Base-by-base conservation (phyloP, 2,797 vertebrate genomes). In the Orientallactaga sibirica region DNA sequence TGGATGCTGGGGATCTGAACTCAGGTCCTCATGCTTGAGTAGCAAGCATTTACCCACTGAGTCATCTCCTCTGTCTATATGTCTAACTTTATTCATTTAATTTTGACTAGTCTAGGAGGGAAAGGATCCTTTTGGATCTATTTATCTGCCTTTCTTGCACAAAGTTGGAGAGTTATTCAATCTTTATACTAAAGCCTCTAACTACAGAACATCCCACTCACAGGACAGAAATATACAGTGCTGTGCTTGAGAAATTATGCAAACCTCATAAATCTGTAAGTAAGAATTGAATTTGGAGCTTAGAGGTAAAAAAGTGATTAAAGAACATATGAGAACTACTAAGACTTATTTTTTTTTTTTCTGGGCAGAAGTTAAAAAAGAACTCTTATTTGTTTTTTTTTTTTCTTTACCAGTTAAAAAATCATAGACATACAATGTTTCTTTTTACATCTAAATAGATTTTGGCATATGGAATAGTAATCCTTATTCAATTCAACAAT, bases 401-500 rank as follows among this genome's bases (percentile, higher is more conserved):
- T 37, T 37, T 37, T 37, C 94, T 91, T 29, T 70, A 68, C 37
- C 33, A 81, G 43, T 67, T 87, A 84, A 79, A 91, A 96, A 89
- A 55, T 25, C 29, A 96, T 91, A 87, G 73, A 92, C 91, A 89
- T 66, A 70, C 68, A 80, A 83, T 86, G 58, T 88, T 94, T 58
- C 68, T 80, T 87, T 94, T 90, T 78, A 16, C 76, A 86, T 94
- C 95, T 94, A 88, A 91, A 62, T 83, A 90, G 58, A 62, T 88
- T 94, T 94, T 88, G 68, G 58, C 58, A 84, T 77, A 74, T 66
- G 18, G 68, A 70, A n/a, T 68, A 93, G 33, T 80, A 93, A 95
- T 62, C 88, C 52, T 94, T 96, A 78, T 88, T 96, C 91, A 94
- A 94, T 24, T 95, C 64, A 96, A 67, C 58, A 91, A 80, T 90